These are phyloP conservation scores for Myotis brandtii DNA, from an alignment of 2,113 vertebrate genomes.

Conservation along the genomic window DNA sequence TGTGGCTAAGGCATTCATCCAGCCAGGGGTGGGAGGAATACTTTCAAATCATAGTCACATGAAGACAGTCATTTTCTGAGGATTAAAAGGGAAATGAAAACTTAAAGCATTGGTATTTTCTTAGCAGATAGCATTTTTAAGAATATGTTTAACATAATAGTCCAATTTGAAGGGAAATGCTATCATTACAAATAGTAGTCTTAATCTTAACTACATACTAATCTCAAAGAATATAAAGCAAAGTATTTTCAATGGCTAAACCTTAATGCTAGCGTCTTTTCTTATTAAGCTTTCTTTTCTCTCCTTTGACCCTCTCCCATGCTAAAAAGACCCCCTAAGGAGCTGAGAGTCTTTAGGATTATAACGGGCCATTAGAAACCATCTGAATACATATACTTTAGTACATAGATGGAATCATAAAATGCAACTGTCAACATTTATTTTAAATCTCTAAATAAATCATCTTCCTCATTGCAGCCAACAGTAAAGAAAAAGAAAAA, in stretches of 20 bases:
- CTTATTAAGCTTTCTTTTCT: conserved; percentile 29
- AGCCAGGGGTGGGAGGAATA: background rate
- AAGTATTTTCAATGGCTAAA: conserved; percentile 52
- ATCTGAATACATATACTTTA: conserved; percentile 50
- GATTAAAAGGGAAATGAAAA: conserved; percentile 71
- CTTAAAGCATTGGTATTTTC: conserved; percentile 62
- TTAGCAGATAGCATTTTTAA: conserved; percentile 67
- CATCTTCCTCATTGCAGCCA: background rate
- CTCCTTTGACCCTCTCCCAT: background rate
- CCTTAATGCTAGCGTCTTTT: conserved; percentile 58
- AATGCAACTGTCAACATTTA: conserved; percentile 23
- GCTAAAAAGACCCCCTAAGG: conserved; percentile 31
- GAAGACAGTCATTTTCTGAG: conserved; percentile 40
- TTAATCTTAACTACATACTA: conserved; percentile 67
- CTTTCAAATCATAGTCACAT: conserved; percentile 29
- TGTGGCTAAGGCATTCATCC: background rate
- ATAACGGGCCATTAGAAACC: background rate
- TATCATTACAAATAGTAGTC: conserved; percentile 63
- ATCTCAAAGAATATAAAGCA: conserved; percentile 62
- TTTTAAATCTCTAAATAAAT: conserved; percentile 64
- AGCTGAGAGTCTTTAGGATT: conserved; percentile 55
- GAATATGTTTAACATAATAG: conserved; percentile 69
- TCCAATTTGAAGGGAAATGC: conserved; percentile 73
- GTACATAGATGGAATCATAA: conserved; percentile 59
- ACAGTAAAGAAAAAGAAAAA: background rate